A percentile compares a stretch with the other conserved stretches of the same genome.
These are phyloP conservation scores for Tuta absoluta DNA, from an alignment of 2,888 invertebrate genomes.

Conservation along the genomic window DNA sequence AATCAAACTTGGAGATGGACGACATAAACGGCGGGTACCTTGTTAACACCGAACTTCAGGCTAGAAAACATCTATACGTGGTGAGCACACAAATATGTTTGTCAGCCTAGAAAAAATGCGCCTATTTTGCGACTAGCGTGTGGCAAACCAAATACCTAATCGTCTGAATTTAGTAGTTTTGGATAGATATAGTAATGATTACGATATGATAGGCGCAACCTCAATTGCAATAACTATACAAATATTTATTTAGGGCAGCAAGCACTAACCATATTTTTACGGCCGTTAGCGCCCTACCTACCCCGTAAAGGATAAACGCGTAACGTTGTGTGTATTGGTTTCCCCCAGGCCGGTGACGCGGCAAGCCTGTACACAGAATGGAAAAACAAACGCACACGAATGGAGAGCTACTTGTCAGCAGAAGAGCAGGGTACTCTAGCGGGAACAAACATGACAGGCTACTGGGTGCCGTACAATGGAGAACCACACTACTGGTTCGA, in stretches of 20 bases:
- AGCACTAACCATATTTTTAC: too few species aligned
- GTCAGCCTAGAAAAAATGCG: not conserved
- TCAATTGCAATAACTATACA: too few species aligned
- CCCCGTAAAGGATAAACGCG: not conserved
- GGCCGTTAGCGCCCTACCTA: too few species aligned
- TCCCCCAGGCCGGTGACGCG: constrained; percentile 67
- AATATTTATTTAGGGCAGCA: too few species aligned
- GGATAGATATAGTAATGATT: too few species aligned
- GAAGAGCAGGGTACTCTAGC: constrained; percentile 64
- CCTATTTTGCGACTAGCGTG: too few species aligned
- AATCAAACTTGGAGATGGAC: constrained; percentile 62
- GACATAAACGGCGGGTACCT: constrained; percentile 59
- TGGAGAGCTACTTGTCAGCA: constrained; percentile 60
- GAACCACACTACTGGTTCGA: constrained; percentile 59
- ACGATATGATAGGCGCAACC: too few species aligned
- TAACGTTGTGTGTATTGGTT: not conserved
- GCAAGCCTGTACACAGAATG: constrained; percentile 68
- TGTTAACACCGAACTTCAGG: constrained; percentile 69
- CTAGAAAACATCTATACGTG: constrained; percentile 67
- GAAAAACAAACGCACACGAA: constrained; percentile 60
- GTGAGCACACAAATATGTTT: constrained; percentile 46
- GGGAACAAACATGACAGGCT: constrained; percentile 72
- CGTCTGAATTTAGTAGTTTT: too few species aligned
- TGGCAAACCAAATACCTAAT: too few species aligned
- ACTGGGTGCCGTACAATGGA: constrained; percentile 64